Conservation (phyloP, 2,888 invertebrate species). For the Trachelus tabidus region DNA sequence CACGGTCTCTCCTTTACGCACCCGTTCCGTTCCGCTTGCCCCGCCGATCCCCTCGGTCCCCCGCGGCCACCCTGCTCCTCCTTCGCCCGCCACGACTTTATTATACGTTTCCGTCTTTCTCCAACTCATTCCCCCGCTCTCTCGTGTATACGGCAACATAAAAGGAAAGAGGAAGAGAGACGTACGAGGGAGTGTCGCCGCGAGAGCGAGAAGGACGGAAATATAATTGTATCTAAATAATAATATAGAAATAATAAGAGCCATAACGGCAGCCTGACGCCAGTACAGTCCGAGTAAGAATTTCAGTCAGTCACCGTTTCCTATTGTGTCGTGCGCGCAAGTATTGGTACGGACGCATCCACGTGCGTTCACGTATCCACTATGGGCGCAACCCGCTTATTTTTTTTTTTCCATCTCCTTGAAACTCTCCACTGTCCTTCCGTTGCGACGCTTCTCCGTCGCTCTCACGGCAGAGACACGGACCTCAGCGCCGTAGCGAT, state of each 20-base stretch:
- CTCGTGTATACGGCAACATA: constrained; percentile 26
- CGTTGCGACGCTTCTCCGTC: too few species aligned
- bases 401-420: too few species aligned
- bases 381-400: too few species aligned
- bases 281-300: constrained; percentile 55
- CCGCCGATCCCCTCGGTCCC: constrained; percentile 16
- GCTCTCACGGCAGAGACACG: too few species aligned
- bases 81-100: constrained; percentile 50
- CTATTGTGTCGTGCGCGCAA: too few species aligned
- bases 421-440: too few species aligned
- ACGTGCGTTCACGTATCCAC: too few species aligned
- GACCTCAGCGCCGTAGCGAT: too few species aligned
- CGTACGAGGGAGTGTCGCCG: constrained; percentile 25
- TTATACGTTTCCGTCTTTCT: constrained; percentile 50
- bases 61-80: constrained; percentile 17
- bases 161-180: constrained; percentile 19
- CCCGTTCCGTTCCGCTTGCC: constrained; percentile 1
- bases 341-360: too few species aligned
- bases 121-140: constrained; percentile 19
- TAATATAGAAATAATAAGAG: constrained; percentile 67
- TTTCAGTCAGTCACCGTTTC: too few species aligned
- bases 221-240: constrained; percentile 67
- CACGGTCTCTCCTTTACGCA: not conserved
- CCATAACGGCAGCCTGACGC: constrained; percentile 64
- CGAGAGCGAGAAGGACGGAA: constrained; percentile 50